Evolutionary conservation across 2,797 vertebrate species (phyloP), one percentile per base, ranked within the genome.

Genomic region (Arvicola amphibius): DNA sequence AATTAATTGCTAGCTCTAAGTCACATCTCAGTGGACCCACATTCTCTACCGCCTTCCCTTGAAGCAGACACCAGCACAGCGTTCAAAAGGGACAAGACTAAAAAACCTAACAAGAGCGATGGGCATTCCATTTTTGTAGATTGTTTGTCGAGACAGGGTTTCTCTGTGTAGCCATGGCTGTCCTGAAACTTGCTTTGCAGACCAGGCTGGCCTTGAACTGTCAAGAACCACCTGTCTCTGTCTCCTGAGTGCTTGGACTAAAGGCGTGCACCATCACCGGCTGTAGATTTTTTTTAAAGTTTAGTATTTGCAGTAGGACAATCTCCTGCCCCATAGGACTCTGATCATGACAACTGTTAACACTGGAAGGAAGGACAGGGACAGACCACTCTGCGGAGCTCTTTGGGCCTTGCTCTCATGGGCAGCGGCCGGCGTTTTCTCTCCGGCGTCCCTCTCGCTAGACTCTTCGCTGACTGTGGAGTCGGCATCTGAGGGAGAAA

Each of bases 381-480:
- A 98, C 98, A 98, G 97, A 99, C 99, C 99, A n/a, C 99, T 99
- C 98, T 99, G 99, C 11, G 97, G 98, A 92, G 97, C 98, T 97
- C 99, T 99, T 86, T 98, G 99, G 86, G 98, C 98, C 97, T 99
- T 99, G 93, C 98, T 98, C 11, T 99, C 99, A 0, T 95, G 98
- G 76, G 98, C 98, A 1, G 98, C 98, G 77, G 99, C 99, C 2
- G 98, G 98, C 37, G 98, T 98, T 97, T 99, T 99, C 59, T 99
- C 99, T 5, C 98, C 99, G 0, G 99, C 99, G 34, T 99, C 99
- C 94, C 99, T 99, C 94, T 99, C 99, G 0, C 99, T 99, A 10
- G 99, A 99, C 17, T 99, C 99, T 89, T 99, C 99, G 65, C 99
- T 99, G 90, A 99, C 99, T 5, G 99, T 98, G 0, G 99, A 99